These are phyloP conservation scores for Celastrina argiolus DNA, from an alignment of 2,888 invertebrate genomes.

Conservation along the genomic window DNA sequence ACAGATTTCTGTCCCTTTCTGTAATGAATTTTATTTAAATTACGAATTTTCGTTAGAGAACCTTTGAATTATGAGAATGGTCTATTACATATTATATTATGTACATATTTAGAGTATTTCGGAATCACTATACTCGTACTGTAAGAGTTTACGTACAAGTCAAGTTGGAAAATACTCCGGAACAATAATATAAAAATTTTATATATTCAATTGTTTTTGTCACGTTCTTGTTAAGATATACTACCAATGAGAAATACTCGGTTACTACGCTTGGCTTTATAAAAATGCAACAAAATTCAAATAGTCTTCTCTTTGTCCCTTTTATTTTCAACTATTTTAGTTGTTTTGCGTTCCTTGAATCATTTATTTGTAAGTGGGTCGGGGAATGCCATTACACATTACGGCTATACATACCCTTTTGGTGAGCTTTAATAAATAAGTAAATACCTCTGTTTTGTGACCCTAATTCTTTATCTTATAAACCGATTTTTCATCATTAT, in stretches of 20 bases:
- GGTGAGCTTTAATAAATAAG: slow-evolving; percentile 6
- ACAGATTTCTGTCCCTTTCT: not conserved
- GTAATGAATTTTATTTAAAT: no score
- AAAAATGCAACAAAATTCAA: not conserved
- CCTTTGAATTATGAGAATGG: no score
- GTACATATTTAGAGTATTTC: no score
- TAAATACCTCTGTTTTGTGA: slow-evolving; percentile 4
- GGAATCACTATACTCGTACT: no score
- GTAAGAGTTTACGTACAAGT: no score
- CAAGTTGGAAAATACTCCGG: no score
- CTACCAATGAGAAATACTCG: not conserved
- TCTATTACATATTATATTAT: no score
- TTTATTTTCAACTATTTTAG: not conserved
- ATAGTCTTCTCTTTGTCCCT: not conserved
- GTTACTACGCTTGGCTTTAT: not conserved
- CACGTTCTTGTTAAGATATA: not conserved
- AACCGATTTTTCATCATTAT: not conserved
- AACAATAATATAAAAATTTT: no score
- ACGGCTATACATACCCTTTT: not conserved
- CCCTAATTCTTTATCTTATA: not conserved
- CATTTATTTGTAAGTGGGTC: slow-evolving; percentile 11
- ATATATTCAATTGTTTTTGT: no score
- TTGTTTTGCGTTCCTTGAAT: slow-evolving; percentile 9
- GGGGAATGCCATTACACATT: slow-evolving; percentile 5
- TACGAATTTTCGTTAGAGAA: no score